These are phyloP conservation scores for Ypsolopha scabrella DNA, from an alignment of 2,888 invertebrate species.

Conservation along the genomic window DNA sequence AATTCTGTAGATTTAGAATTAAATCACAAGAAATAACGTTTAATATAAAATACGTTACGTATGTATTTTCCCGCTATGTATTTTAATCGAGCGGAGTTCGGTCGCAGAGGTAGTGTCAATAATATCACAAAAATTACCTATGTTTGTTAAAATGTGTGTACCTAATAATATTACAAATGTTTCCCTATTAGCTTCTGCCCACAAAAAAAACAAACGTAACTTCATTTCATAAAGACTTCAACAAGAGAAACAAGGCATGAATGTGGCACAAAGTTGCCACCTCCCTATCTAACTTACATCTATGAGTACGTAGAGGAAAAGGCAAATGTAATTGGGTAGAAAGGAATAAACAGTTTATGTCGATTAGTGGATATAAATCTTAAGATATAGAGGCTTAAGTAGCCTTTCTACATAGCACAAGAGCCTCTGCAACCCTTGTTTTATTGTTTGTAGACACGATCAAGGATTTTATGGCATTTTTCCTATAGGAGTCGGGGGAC, in stretches of 20 bases:
- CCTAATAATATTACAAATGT: too few species aligned
- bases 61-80: too few species aligned
- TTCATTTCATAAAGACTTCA: background rate
- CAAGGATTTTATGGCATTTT: too few species aligned
- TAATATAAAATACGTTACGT: too few species aligned
- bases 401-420: background rate
- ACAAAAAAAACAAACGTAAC: background rate
- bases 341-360: constrained; percentile 1
- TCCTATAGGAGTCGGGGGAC: background rate
- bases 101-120: too few species aligned
- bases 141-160: too few species aligned
- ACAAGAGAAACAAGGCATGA: background rate
- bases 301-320: background rate
- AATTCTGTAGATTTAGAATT: too few species aligned
- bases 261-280: background rate
- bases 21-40: too few species aligned
- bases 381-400: background rate
- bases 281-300: background rate
- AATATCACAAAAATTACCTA: too few species aligned
- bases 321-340: background rate
- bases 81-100: too few species aligned
- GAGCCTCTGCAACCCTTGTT: background rate
- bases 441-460: too few species aligned
- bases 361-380: constrained; percentile 1
- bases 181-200: too few species aligned